Percentiles rank a stretch among this genome's conserved stretches.
phyloP scores from a whole-genome alignment of 2,113 vertebrate species.

The Lepus americanus region DNA sequence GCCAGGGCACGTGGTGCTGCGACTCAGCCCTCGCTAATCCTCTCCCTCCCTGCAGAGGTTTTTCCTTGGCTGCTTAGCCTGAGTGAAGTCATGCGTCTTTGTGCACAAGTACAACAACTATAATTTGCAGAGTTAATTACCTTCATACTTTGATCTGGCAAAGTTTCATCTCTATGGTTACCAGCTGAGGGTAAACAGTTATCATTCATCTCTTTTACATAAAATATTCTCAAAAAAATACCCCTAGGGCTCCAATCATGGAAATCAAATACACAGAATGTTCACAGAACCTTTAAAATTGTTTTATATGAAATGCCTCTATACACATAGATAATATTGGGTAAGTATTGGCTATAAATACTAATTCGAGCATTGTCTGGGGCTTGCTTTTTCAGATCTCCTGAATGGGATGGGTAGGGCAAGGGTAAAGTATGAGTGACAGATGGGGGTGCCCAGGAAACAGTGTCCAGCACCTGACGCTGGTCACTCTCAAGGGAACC shows the following conservation, averaged over 20 bases:
- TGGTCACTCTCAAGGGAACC: neutral
- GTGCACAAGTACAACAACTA: conserved; percentile 47
- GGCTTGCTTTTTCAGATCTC: conserved; percentile 23
- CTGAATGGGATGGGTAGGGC: neutral
- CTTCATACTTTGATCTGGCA: conserved; percentile 75
- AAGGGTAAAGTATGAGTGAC: neutral
- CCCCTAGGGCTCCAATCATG: conserved; percentile 26
- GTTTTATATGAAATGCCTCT: conserved; percentile 39
- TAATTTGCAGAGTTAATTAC: conserved; percentile 79
- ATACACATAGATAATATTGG: conserved; percentile 31
- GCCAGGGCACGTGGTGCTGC: neutral
- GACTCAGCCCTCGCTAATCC: neutral
- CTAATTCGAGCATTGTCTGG: neutral
- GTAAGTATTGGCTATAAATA: conserved; percentile 61
- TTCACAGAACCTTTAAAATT: conserved; percentile 49
- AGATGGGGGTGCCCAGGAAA: neutral
- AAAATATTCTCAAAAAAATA: conserved; percentile 71
- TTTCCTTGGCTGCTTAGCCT: conserved; percentile 10
- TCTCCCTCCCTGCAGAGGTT: neutral
- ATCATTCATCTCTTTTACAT: conserved; percentile 58
- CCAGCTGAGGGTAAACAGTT: conserved; percentile 75
- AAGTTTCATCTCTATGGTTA: conserved; percentile 82
- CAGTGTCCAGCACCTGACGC: neutral
- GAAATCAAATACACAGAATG: neutral
- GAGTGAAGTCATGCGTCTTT: conserved; percentile 57